A percentile compares a stretch with the other conserved stretches of the same genome.
These are phyloP conservation scores for Trypoxylon attenuatum DNA, from an alignment of 2,888 invertebrate genomes.

Conservation along the genomic window DNA sequence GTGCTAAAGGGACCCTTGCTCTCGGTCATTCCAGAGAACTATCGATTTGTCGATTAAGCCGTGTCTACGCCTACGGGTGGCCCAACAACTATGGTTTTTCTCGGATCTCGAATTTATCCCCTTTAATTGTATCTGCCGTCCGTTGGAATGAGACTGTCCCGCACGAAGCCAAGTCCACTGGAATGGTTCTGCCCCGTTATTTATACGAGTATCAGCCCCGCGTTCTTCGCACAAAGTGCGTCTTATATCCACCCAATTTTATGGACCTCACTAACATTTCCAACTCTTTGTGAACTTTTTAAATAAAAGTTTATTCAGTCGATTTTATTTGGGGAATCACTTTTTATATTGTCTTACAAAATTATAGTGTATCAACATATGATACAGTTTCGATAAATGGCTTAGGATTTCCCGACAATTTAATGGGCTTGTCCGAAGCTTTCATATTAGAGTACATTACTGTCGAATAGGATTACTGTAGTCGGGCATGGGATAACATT, in stretches of 20 bases:
- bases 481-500: neutral
- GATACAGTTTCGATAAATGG: too few relatives aligned
- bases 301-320: too few relatives aligned
- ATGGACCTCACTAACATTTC: too few relatives aligned
- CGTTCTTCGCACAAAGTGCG: too few relatives aligned
- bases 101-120: neutral
- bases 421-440: too few relatives aligned
- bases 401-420: too few relatives aligned
- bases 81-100: neutral
- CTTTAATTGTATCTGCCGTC: neutral
- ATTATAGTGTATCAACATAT: too few relatives aligned
- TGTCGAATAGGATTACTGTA: neutral
- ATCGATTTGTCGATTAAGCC: constrained; percentile 34
- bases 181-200: neutral
- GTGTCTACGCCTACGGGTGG: constrained; percentile 10
- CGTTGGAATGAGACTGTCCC: neutral
- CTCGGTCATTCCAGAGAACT: constrained; percentile 21
- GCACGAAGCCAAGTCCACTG: neutral
- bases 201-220: neutral
- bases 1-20: constrained; percentile 9
- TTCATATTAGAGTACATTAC: too few relatives aligned
- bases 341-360: too few relatives aligned
- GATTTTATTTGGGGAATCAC: too few relatives aligned
- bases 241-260: too few relatives aligned
- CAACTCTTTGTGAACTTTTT: too few relatives aligned